Evolutionary conservation across 2,113 vertebrate genomes (phyloP).

Genomic region (Myiozetetes cayanensis): DNA sequence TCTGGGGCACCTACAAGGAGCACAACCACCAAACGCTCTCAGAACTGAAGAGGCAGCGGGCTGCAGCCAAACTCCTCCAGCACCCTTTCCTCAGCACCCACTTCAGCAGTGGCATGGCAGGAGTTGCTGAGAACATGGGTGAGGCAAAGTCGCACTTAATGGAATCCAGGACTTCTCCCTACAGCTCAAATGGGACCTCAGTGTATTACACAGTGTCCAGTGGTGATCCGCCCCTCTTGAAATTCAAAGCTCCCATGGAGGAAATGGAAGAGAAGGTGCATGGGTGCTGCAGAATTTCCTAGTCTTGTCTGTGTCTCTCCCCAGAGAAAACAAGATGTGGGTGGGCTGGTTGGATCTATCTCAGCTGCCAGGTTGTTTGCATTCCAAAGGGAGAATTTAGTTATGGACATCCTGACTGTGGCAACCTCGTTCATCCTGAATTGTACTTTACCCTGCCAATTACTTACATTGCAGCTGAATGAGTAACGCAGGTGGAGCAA

Average conservation of each 20-base stretch:
- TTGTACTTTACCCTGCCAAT: conserved; percentile 31
- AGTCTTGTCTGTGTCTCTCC: conserved; percentile 34
- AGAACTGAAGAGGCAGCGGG: conserved; percentile 92
- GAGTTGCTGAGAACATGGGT: conserved; percentile 63
- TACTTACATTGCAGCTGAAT: not conserved
- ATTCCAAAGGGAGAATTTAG: conserved; percentile 22
- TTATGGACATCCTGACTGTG: conserved; percentile 1
- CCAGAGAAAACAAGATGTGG: not conserved
- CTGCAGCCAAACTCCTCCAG: conserved; percentile 88
- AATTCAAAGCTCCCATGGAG: conserved; percentile 91
- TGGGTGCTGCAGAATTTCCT: conserved; percentile 92
- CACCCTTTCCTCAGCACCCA: conserved; percentile 89
- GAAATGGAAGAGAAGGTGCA: conserved; percentile 86
- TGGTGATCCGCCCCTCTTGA: conserved; percentile 91
- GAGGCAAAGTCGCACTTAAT: conserved; percentile 86
- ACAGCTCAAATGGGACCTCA: conserved; percentile 88
- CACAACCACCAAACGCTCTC: conserved; percentile 87
- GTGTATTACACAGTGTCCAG: conserved; percentile 93
- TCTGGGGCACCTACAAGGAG: conserved; percentile 81
- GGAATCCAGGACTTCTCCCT: conserved; percentile 81
- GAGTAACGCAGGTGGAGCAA: conserved; percentile 3
- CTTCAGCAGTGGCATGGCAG: conserved; percentile 79
- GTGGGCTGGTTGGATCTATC: conserved; percentile 20
- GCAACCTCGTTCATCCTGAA: not conserved
- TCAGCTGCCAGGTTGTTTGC: not conserved